Conservation (phyloP, 2,113 vertebrate species). For the Hyperoodon ampullatus region DNA sequence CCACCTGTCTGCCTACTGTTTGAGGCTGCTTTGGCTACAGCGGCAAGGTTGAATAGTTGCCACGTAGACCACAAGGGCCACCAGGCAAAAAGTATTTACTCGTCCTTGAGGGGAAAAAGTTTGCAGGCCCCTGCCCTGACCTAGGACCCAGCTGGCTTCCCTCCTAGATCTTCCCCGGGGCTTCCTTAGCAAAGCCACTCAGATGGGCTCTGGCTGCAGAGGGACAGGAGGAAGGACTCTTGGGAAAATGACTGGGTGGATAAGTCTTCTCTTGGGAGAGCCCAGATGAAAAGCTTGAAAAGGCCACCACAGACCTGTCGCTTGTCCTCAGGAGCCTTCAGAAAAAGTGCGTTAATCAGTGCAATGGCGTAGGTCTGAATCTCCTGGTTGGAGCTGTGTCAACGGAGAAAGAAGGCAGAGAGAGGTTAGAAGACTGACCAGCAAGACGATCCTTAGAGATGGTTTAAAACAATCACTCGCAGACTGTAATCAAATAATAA, state of each 20-base stretch:
- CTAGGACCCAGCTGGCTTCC: background rate
- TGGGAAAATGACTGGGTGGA: background rate
- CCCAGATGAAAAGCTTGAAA: constrained; percentile 44
- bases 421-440: background rate
- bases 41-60: background rate
- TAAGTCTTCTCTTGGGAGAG: background rate
- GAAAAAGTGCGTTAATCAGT: constrained; percentile 98
- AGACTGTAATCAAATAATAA: background rate
- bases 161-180: background rate
- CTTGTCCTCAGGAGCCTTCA: constrained; percentile 98
- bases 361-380: constrained; percentile 99
- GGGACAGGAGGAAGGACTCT: background rate
- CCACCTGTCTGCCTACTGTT: background rate
- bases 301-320: constrained; percentile 91
- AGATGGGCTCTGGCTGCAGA: background rate
- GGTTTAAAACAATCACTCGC: background rate
- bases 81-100: background rate
- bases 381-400: constrained; percentile 97
- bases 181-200: background rate
- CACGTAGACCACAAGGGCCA: background rate
- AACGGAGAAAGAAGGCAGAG: constrained; percentile 41
- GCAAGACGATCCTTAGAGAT: background rate
- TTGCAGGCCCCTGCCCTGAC: background rate
- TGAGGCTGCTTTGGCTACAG: background rate
- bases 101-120: background rate